These are phyloP conservation scores for Sebastes steindachneri DNA, from an alignment of 2,797 vertebrate species.

Conservation along the genomic window DNA sequence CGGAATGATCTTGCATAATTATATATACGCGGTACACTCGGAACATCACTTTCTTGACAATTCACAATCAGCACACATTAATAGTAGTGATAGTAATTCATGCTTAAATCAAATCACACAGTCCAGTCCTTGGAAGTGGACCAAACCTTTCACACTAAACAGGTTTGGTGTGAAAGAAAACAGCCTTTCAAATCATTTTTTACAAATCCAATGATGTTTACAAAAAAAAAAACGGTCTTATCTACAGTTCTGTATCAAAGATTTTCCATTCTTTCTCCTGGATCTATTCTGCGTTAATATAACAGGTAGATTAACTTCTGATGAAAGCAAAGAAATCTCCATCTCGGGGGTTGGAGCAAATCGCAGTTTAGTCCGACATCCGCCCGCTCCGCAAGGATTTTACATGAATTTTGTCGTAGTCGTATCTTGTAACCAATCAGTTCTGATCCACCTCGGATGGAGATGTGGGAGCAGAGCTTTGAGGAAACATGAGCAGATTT, in stretches of 20 bases:
- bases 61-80: accelerated
- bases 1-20: too few relatives aligned
- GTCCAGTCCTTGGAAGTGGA: neutral
- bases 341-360: neutral
- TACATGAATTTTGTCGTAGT: neutral
- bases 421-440: neutral
- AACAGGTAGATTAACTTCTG: neutral
- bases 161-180: neutral
- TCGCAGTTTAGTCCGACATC: neutral
- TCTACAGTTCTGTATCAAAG: neutral
- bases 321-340: neutral
- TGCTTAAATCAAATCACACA: neutral
- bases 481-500: slow-evolving; percentile 25
- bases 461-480: slow-evolving; percentile 1
- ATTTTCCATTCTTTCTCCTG: neutral
- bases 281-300: neutral
- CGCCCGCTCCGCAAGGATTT: neutral
- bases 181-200: neutral
- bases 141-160: neutral
- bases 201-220: neutral
- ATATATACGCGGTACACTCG: too few relatives aligned
- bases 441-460: slow-evolving; percentile 11
- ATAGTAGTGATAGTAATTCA: neutral
- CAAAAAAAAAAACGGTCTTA: neutral
- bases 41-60: accelerated